Base-by-base conservation (phyloP, 2,113 vertebrate genomes). In the Menura novaehollandiae region DNA sequence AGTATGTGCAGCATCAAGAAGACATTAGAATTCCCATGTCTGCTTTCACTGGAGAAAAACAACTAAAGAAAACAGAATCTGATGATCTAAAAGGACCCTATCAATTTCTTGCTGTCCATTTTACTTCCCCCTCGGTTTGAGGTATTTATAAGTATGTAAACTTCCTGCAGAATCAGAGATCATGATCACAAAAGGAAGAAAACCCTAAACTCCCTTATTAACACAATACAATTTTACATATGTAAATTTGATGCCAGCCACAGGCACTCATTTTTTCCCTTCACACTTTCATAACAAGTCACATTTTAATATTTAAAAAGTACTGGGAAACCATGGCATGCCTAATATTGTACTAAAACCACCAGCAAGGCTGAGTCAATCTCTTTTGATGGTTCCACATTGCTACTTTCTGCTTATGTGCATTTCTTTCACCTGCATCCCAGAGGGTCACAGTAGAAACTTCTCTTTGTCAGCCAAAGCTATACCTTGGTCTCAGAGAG, bases 1-100 rank as follows among this genome's bases (percentile, higher is more conserved):
- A 87, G 10, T 24, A 69, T 0, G 0, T 9, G 17, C 15, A 59
- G 47, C 20, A 8, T 32, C 7, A 71, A 68, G 33, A 83, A 13
- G 17, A 58, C 7, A 17, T 37, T 1, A 67, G 27, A 90, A 71
- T n/a, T 93, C 39, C 18, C 5, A 0, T 52, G 60, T 41, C 60
- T 91, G n/a, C 56, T 64, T 76, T 90, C 63, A 44, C 6, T 13
- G 33, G 16, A 74, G 17, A 74, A 83, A 77, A 89, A 37, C 12
- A 52, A 90, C 32, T 24, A 53, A 49, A 83, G 13, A 53, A 86
- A 85, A 49, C 33, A 58, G 33, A 82, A 76, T 75, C 3, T 77
- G 12, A 63, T 52, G 9, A 37, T 21, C 33, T 87, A 59, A 84
- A 85, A 69, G 27, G 11, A 67, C 13, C 18, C 28, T 47, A 74